Percentiles rank a stretch among this genome's conserved stretches.
These are phyloP conservation scores for Pelmatolapia mariae DNA, from an alignment of 2,113 vertebrate genomes.

Conservation along the genomic window DNA sequence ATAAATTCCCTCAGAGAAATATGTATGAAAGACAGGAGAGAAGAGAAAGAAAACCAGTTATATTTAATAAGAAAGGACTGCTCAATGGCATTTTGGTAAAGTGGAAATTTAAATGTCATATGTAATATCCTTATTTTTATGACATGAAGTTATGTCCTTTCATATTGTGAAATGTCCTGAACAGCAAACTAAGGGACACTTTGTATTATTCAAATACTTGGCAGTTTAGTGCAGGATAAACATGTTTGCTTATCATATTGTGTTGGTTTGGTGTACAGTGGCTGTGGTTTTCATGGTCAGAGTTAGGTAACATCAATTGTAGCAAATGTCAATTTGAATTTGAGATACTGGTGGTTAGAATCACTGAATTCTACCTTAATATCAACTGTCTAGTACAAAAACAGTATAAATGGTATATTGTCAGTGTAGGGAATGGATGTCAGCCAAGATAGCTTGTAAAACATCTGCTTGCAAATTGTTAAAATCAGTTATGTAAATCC, in stretches of 20 bases:
- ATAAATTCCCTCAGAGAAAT: not conserved
- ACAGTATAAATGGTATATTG: not conserved
- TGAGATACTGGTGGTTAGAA: not conserved
- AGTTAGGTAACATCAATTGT: not conserved
- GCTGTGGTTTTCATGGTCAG: not conserved
- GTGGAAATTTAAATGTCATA: not conserved
- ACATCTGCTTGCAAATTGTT: not conserved
- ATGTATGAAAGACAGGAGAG: not conserved
- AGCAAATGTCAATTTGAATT: not conserved
- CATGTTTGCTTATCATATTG: not conserved
- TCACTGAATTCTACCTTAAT: not conserved
- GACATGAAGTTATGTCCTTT: not conserved
- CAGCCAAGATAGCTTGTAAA: not conserved
- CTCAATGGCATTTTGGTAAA: not conserved
- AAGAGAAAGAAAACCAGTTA: not conserved
- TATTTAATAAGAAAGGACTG: not conserved
- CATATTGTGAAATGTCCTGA: not conserved
- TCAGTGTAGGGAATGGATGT: not conserved
- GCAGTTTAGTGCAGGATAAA: not conserved
- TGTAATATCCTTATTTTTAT: not conserved
- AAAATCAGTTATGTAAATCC: not conserved
- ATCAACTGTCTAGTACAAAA: not conserved
- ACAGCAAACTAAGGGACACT: not conserved
- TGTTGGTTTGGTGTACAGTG: not conserved
- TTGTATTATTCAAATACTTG: not conserved